Base-by-base conservation (phyloP, 2,113 vertebrate genomes). In the Eleginops maclovinus region DNA sequence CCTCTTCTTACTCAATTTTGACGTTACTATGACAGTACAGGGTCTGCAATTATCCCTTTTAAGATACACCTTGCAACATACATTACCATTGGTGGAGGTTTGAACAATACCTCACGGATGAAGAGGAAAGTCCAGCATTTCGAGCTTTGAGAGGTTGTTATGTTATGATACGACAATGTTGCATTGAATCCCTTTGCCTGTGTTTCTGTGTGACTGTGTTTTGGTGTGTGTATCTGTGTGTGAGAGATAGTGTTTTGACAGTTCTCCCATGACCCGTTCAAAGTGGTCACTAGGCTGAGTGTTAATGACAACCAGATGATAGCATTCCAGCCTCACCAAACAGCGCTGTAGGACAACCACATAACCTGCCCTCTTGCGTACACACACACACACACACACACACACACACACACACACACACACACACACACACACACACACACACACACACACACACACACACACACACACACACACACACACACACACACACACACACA, bases 221-320 rank as follows among this genome's bases (percentile, higher is more conserved):
- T 56, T 63, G 43, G 21, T 77, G 55, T 53, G 16, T 66, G n/a
- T 47, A 53, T 16, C 12, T 72, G 63, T 55, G 24, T 83, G 53
- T 55, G 26, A 19, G 36, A 47, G 70, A 85, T 76, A 75, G 60
- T 86, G 76, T 74, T 28, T 55, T 49, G 50, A 44, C 66, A 73
- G 47, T 67, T 90, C 89, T 87, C 75, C 79, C 78, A 78, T 72
- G 65, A 83, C 83, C 87, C 61, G 7, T 72, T 82, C 54, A 77
- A 68, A 88, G 77, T 86, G 86, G 87, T 90, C 77, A 81, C 88
- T 72, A 72, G 83, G 91, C 85, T 87, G 87, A 91, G 84, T 90
- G 73, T 83, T 93, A 93, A 93, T 88, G 87, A 92, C 89, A 93
- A 88, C 88, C 91, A 93, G 89, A 91, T 81, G 46, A 71, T 16